Percentiles rank a stretch among this genome's conserved stretches.
Evolutionary conservation across 1,140 invertebrate genomes (phyloP).

Genomic region (Hyposmocoma kahamanoa): DNA sequence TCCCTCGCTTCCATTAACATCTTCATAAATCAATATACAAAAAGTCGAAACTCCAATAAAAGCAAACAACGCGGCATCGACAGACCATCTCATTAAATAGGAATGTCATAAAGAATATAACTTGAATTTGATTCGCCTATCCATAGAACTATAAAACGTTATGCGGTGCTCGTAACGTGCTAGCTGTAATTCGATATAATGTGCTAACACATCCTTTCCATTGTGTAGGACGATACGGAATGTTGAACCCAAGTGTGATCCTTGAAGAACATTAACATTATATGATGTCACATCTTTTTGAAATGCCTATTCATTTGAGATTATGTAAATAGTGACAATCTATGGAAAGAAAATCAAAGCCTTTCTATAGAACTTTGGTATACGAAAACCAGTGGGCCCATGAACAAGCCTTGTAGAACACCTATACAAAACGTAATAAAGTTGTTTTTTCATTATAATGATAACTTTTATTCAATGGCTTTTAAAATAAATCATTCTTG

Average conservation of each 20-base stretch:
- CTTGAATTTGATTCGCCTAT: conserved; percentile 36
- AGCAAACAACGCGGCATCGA: conserved; percentile 14
- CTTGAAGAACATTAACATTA: neutral
- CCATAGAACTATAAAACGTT: conserved; percentile 33
- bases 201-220: conserved; percentile 22
- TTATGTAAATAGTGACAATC: too few relatives aligned
- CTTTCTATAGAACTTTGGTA: too few relatives aligned
- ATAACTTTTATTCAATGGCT: too few relatives aligned
- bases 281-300: neutral
- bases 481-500: too few relatives aligned
- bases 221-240: conserved; percentile 13
- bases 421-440: too few relatives aligned
- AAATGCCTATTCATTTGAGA: too few relatives aligned
- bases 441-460: too few relatives aligned
- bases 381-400: too few relatives aligned
- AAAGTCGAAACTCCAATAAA: neutral
- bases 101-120: conserved; percentile 25
- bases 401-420: too few relatives aligned
- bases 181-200: conserved; percentile 30
- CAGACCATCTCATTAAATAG: conserved; percentile 26
- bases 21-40: neutral
- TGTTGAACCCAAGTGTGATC: neutral
- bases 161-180: conserved; percentile 31
- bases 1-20: too few relatives aligned
- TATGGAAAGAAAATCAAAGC: too few relatives aligned